phyloP scores from a whole-genome alignment of 2,888 invertebrate genomes.

The Dryobotodes eremita region DNA sequence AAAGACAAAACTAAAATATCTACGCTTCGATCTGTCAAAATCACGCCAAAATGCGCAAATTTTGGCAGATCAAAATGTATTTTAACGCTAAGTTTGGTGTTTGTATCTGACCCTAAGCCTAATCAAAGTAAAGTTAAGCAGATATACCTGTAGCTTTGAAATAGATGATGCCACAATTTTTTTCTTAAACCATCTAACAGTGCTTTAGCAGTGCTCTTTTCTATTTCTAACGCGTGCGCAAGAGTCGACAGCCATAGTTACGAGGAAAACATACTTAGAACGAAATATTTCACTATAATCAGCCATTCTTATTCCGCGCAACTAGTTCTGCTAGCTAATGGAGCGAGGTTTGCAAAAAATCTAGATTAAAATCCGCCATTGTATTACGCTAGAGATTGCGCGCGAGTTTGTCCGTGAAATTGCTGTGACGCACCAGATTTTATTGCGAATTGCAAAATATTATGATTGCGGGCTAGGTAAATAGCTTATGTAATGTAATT shows the following conservation, averaged over 20 bases:
- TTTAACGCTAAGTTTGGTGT: background rate
- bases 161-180: background rate
- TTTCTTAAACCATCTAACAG: conserved; percentile 10
- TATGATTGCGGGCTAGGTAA: conserved; percentile 33
- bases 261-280: conserved; percentile 43
- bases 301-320: conserved; percentile 56
- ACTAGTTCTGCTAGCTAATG: conserved; percentile 51
- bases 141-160: background rate
- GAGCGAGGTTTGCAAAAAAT: conserved; percentile 55
- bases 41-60: too few species aligned
- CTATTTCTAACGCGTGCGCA: conserved; percentile 39
- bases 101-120: background rate
- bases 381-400: conserved; percentile 48
- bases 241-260: conserved; percentile 17
- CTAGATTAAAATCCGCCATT: conserved; percentile 46
- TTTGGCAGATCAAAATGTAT: background rate
- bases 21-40: background rate
- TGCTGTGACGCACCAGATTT: conserved; percentile 30
- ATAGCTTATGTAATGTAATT: conserved; percentile 26
- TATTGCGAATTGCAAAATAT: conserved; percentile 50
- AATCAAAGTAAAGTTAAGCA: background rate
- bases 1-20: background rate
- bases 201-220: conserved; percentile 6
- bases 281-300: conserved; percentile 55
- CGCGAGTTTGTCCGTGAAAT: conserved; percentile 38